A percentile compares a stretch with the other conserved stretches of the same genome.
These are phyloP conservation scores for Brachionus rotundiformis DNA, from an alignment of 1,140 invertebrate genomes.

Conservation along the genomic window DNA sequence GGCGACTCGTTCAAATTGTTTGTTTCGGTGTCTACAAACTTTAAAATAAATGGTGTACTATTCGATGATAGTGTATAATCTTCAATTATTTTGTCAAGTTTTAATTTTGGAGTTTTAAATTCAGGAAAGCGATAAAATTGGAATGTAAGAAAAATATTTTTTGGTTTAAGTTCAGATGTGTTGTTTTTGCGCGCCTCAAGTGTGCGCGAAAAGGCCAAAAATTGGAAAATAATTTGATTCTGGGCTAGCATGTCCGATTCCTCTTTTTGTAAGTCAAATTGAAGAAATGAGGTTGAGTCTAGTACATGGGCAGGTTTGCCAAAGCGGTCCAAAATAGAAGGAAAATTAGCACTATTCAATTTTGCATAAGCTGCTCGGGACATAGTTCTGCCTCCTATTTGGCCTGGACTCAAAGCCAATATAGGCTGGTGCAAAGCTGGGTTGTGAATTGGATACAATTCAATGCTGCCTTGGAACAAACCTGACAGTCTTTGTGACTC, in stretches of 20 bases:
- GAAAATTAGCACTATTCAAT: conserved; percentile 61
- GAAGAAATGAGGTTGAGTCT: conserved; percentile 56
- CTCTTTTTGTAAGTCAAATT: conserved; percentile 56
- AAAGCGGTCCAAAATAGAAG: conserved; percentile 59
- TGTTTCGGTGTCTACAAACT: background rate
- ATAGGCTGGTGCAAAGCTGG: conserved; percentile 58
- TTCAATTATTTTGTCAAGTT: conserved; percentile 33
- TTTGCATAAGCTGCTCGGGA: conserved; percentile 61
- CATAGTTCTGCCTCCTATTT: conserved; percentile 44
- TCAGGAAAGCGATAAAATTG: conserved; percentile 65
- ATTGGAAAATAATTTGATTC: conserved; percentile 64
- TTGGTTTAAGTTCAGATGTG: conserved; percentile 15
- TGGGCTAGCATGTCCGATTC: conserved; percentile 59
- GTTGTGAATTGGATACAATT: conserved; percentile 58
- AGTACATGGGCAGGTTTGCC: conserved; percentile 62
- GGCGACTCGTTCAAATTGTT: conserved; percentile 22
- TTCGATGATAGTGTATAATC: background rate
- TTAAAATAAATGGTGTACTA: conserved; percentile 35
- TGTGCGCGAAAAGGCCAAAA: conserved; percentile 61
- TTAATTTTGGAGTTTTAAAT: conserved; percentile 63
- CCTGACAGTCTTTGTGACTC: conserved; percentile 29
- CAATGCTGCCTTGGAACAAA: conserved; percentile 53
- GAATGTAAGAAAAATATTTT: conserved; percentile 64
- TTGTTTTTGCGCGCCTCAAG: conserved; percentile 20
- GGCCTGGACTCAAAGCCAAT: conserved; percentile 55